Base-by-base conservation (phyloP, 2,113 vertebrate genomes). In the Zeus faber region DNA sequence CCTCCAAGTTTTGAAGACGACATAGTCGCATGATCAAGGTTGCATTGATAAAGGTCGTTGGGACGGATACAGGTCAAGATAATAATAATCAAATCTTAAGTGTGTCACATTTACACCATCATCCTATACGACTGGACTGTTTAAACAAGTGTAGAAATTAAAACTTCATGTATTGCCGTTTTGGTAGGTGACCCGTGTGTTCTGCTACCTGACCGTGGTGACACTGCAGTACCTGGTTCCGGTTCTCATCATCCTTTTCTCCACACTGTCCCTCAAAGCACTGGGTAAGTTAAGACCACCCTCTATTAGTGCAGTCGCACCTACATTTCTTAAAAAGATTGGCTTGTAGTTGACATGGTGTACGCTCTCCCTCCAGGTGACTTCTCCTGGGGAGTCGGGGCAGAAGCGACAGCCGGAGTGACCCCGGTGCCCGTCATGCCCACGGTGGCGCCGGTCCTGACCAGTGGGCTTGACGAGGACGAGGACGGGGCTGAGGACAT, bases 221-320 rank as follows among this genome's bases (percentile, higher is more conserved):
- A 92, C 92, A 8, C 83, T 99, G 58, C 96, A 99, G 85, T 99
- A 99, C 77, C 69, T 99, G 85, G 83, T 92, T 2, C 96, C 95
- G 0, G 4, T 93, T 44, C 66, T 98, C 44, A 92, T 98, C 21
- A 90, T 92, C 22, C 89, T 98, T 23, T 93, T 95, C 77, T 93
- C 90, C 39, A 85, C 92, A 0, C 79, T 98, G 35, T 85, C 96
- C 6, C 92, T 99, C 27, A 98, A 99, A 60, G 86, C 91, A 0
- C 76, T 97, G 37, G 96, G 96, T 97, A 66, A 77, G 88, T 33
- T 5, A 33, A 33, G 13, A 13, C 31, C 31, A 8, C 13, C 6
- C 31, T 13, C 31, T 33, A 33, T 33, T 13, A 33, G 13, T 10
- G 31, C 9, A 3, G 31, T 33, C 31, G 31, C 8, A 33, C 8